Evolutionary conservation across 2,888 invertebrate genomes (phyloP).

Genomic region (Netelia melanura): DNA sequence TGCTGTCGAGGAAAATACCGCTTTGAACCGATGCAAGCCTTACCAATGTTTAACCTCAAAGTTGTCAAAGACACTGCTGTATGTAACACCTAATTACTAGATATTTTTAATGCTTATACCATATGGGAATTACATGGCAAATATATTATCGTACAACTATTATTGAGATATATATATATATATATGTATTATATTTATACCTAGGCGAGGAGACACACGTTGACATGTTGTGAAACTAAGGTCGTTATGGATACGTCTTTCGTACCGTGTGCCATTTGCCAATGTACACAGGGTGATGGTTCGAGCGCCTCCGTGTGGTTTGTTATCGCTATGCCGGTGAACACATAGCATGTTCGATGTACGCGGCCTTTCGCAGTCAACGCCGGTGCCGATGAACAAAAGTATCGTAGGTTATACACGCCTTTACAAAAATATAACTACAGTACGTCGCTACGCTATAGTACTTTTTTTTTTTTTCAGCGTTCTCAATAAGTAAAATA

Average conservation of each 20-base stretch:
- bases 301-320: background rate
- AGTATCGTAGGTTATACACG: conserved; percentile 57
- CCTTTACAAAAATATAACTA: conserved; percentile 56
- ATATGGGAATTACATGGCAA: background rate
- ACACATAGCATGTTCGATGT: background rate
- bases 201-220: background rate
- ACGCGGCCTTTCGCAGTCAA: background rate
- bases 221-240: conserved; percentile 74
- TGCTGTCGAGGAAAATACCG: too few relatives aligned
- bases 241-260: conserved; percentile 78
- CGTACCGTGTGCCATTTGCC: conserved; percentile 19
- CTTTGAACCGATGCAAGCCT: too few relatives aligned
- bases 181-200: background rate
- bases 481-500: conserved; percentile 62
- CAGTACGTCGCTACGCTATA: conserved; percentile 59
- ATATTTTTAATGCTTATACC: background rate
- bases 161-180: background rate
- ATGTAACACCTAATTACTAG: background rate
- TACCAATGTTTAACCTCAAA: too few relatives aligned
- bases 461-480: conserved; percentile 61
- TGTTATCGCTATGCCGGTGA: background rate
- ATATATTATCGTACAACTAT: background rate
- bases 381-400: conserved; percentile 27
- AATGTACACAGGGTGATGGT: conserved; percentile 1
- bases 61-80: background rate